Evolutionary conservation across 2,888 invertebrate species (phyloP), one percentile per base, ranked within the genome.

Genomic region (Iselma pallidipennis): DNA sequence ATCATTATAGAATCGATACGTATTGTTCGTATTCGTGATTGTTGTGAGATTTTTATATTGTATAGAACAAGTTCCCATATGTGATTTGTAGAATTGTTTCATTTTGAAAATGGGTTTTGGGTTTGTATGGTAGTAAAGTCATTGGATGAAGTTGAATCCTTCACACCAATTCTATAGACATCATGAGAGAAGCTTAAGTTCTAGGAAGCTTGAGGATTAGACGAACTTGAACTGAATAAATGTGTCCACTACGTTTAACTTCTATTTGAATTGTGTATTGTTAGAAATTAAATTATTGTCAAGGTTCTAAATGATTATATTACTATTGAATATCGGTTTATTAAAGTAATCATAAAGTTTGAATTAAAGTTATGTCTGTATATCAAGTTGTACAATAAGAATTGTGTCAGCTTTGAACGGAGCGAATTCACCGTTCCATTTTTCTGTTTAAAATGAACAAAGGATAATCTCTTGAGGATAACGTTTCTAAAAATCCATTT

Each of bases 211-310:
- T 45, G 49, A 55, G 66, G 68, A 68, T 68, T 68, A 66, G 63
- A 55, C 60, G 62, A 51, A 63, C 59, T 55, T 50, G 33, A 63
- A 64, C 65, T 65, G 65, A 67, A 67, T 67, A 66, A 69, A 63
- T 55, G 58, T 48, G 49, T 62, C 58, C 54, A 50, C 12, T 48
- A 48, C 49, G 14, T 49, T 21, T 10, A 45, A 45, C 45, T 19
- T 10, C 42, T 9, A 42, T 42, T 42, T 45, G 10, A 21, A 45
- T 21, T 10, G 21, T 45, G 2, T 9, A 9, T 16, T 42, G n/a
- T n/a, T n/a, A n/a, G n/a, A n/a, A n/a, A n/a, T n/a, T n/a, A n/a
- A n/a, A 21, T 21, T 21, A 25, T 25, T 6, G 21, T 21, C 6
- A 10, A 21, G 21, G 21, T 45, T 33, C n/a, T 14, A 14, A 5